Percentiles rank a stretch among this genome's conserved stretches.
These are phyloP conservation scores for Tortrix viridana DNA, from an alignment of 2,888 invertebrate genomes.

Conservation along the genomic window DNA sequence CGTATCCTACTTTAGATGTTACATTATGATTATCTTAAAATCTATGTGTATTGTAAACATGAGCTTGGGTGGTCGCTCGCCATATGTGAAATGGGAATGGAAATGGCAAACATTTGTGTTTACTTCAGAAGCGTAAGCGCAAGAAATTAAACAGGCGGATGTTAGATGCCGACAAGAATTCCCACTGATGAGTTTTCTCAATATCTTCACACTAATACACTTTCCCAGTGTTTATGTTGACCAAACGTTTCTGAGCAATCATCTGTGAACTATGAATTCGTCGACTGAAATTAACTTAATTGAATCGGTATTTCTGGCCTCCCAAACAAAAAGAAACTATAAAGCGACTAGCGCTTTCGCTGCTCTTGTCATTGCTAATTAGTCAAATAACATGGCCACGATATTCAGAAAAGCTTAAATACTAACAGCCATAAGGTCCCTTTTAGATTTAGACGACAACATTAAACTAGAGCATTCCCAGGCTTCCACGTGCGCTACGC, in stretches of 20 bases:
- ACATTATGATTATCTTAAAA: constrained; percentile 11
- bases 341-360: too few species aligned
- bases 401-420: too few species aligned
- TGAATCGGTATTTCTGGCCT: not conserved
- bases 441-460: too few species aligned
- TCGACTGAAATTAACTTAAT: constrained; percentile 18
- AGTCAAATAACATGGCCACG: too few species aligned
- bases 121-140: constrained; percentile 13
- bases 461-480: constrained; percentile 28
- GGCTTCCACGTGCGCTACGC: constrained; percentile 39
- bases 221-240: constrained; percentile 1
- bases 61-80: constrained; percentile 21
- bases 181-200: constrained; percentile 23
- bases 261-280: constrained; percentile 13
- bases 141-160: constrained; percentile 27
- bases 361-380: too few species aligned
- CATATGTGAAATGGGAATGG: constrained; percentile 26
- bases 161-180: not conserved
- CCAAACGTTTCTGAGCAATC: constrained; percentile 16
- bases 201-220: constrained; percentile 7
- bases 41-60: constrained; percentile 17
- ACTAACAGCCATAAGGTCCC: too few species aligned
- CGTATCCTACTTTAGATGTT: constrained; percentile 34
- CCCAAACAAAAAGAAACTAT: too few species aligned
- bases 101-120: constrained; percentile 36